Percentiles rank a stretch among this genome's conserved stretches.
phyloP scores from a whole-genome alignment of 2,888 invertebrate species.

The Tubiluchus corallicola region DNA sequence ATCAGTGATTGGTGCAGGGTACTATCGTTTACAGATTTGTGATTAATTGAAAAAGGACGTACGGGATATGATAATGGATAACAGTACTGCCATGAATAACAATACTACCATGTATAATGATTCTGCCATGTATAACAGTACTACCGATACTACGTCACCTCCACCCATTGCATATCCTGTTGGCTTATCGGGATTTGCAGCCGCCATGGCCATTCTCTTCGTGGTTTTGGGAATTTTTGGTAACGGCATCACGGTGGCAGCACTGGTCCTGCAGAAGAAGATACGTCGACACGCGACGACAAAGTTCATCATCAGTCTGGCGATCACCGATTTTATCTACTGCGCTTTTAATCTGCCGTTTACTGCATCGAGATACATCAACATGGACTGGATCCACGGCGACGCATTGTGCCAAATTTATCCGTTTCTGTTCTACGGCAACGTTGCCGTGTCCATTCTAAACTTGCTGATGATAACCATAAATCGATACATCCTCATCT shows the following conservation, averaged over 20 bases:
- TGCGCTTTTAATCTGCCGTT: constrained; percentile 1
- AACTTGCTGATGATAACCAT: background rate
- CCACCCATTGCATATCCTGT: too few species aligned
- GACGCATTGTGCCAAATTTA: background rate
- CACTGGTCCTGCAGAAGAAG: background rate
- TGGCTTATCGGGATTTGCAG: background rate
- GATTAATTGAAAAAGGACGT: too few species aligned
- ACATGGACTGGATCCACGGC: background rate
- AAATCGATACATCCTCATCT: background rate
- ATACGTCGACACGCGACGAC: background rate
- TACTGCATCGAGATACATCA: background rate
- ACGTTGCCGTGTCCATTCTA: background rate
- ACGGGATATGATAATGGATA: too few species aligned
- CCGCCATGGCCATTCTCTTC: background rate
- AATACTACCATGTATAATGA: too few species aligned
- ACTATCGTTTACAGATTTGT: too few species aligned
- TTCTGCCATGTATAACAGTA: too few species aligned
- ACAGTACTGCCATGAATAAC: too few species aligned
- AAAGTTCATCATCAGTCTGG: background rate
- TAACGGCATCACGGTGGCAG: background rate
- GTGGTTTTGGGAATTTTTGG: background rate
- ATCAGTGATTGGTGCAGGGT: too few species aligned
- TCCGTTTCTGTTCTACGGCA: background rate
- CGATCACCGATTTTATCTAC: background rate
- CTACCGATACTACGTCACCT: too few species aligned